These are phyloP conservation scores for Tethea ocularis DNA, from an alignment of 2,888 invertebrate genomes.

Conservation along the genomic window DNA sequence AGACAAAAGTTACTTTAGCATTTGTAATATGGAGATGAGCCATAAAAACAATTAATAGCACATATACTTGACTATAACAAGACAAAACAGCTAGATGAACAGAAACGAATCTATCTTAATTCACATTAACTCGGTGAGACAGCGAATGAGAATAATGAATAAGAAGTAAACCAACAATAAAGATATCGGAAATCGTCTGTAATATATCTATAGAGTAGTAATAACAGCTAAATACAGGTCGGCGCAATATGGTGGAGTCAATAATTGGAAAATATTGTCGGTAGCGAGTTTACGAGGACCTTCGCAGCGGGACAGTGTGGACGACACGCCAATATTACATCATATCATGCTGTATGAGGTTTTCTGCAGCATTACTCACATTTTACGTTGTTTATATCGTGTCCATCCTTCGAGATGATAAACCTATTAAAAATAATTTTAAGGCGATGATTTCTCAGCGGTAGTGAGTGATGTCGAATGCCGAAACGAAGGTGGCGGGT, in stretches of 20 bases:
- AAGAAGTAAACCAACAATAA: constrained; percentile 12
- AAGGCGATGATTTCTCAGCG: too few relatives aligned
- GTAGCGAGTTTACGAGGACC: constrained; percentile 39
- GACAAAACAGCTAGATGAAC: neutral
- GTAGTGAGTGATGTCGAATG: too few relatives aligned
- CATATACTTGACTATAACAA: too few relatives aligned
- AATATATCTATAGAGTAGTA: constrained; percentile 37
- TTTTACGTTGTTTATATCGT: neutral
- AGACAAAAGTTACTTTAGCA: too few relatives aligned
- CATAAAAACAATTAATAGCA: too few relatives aligned
- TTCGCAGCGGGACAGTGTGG: constrained; percentile 37
- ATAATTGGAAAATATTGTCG: constrained; percentile 56
- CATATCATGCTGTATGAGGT: constrained; percentile 8
- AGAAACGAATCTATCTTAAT: neutral
- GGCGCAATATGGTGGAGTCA: constrained; percentile 44
- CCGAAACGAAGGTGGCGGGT: too few relatives aligned
- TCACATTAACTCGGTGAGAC: constrained; percentile 3
- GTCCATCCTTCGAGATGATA: too few relatives aligned
- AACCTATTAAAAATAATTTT: too few relatives aligned
- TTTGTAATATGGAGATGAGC: too few relatives aligned
- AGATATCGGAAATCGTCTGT: constrained; percentile 24
- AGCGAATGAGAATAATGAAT: constrained; percentile 7
- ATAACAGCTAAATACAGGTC: constrained; percentile 38
- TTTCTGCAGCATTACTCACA: neutral
- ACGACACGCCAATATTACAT: constrained; percentile 31